Evolutionary conservation across 2,113 vertebrate genomes (phyloP), one percentile per base, ranked within the genome.

Genomic region (Siniperca knerii): DNA sequence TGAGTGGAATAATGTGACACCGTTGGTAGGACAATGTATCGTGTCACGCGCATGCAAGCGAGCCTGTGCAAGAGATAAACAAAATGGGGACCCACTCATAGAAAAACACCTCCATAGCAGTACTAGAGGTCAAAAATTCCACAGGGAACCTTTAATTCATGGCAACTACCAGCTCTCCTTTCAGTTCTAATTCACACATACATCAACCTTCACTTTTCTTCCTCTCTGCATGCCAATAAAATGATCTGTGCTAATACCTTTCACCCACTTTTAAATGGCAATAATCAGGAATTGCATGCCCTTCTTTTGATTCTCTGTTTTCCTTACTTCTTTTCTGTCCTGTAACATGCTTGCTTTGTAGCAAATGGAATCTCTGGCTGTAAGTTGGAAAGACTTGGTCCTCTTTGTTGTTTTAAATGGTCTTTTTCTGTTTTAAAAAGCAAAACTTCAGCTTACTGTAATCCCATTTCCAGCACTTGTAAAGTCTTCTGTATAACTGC

Each of bases 331-430:
- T 96, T 96, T 94, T 95, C 94, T 96, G 93, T 96, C 95, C 96
- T 96, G 92, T 96, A 93, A 97, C 97, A 97, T 96, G 97, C 97
- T 96, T 96, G 96, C 97, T 97, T 96, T 95, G 94, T 98, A 98
- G 97, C 97, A 97, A 98, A 98, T 98, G 97, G 97, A 98, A 96
- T 97, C 96, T 96, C 96, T 98, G 95, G 97, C 97, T 97, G 97
- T 97, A 98, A 98, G 97, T 98, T 96, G 90, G 95, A 87, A 67
- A 91, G 75, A 82, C 76, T 92, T 96, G 96, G 96, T 97, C 96
- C 92, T 85, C n/a, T 65, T 74, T 21, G 46, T 75, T 76, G 18
- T 62, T 60, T 64, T 20, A 29, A 75, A 40, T 73, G 21, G 15
- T 58, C 3, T 40, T 75, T 54, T 66, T 40, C 20, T 46, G 20